Base-by-base conservation (phyloP, 2,797 vertebrate genomes). In the Buphagus erythrorhynchus region DNA sequence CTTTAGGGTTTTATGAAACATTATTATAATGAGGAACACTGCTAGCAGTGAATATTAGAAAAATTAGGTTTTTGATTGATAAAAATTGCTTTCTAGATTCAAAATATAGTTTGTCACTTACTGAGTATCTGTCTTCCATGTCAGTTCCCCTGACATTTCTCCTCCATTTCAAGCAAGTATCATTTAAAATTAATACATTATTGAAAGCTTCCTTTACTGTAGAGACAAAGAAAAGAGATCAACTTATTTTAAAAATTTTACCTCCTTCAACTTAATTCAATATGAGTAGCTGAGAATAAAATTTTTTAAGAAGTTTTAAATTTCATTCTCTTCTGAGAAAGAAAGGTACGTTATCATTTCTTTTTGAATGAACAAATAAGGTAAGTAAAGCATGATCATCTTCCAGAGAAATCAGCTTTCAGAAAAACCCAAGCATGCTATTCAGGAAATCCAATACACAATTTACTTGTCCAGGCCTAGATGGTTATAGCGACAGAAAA, bases 141-240 rank as follows among this genome's bases (percentile, higher is more conserved):
- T 54, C 86, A 76, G 85, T 63, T 66, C 67, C 89, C 86, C 92
- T 97, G 45, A 63, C 29, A 76, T 71, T 97, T 91, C 91, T 95
- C 45, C 10, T 31, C 98, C 98, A 98, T 59, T 95, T 97, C 92
- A 98, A 83, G 83, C 98, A 98, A 88, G 98, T 98, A 58, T 97
- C 96, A 75, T 98, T 98, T 90, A 98, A 96, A 88, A 98, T 62
- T 51, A 96, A 87, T 67, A 98, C 48, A 36, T 98, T 97, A 89
- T 91, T 90, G 87, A 98, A 97, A 88, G 52, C 94, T 87, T 98
- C 97, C 69, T 97, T 96, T 75, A 86, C 98, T 98, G 95, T 42
- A 90, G 71, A 46, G 36, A 87, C 38, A 92, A 84, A 63, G 83
- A 79, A 97, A 74, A 49, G 13, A n/a, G 35, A 90, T 54, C 14